Conservation (phyloP, 1,140 invertebrate species). For the Homarus americanus region DNA sequence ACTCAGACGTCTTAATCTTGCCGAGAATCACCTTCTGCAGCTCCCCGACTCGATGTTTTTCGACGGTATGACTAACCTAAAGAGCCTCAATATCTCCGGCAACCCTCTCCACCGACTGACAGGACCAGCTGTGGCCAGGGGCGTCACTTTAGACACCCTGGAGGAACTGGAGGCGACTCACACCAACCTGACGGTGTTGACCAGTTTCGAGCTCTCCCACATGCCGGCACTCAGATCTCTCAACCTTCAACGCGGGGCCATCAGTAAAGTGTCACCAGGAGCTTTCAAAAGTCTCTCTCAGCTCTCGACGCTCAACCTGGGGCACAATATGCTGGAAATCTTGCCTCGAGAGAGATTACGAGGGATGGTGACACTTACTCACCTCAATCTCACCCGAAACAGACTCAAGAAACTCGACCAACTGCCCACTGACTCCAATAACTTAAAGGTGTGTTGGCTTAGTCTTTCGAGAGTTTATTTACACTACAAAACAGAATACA, state of each 20-base stretch:
- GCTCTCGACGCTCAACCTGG: constrained; percentile 84
- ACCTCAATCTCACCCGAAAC: constrained; percentile 71
- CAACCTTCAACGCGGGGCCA: constrained; percentile 90
- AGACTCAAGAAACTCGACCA: constrained; percentile 69
- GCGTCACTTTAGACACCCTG: constrained; percentile 41
- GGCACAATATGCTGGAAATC: constrained; percentile 89
- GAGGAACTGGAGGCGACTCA: constrained; percentile 87
- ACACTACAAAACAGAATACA: too few species aligned
- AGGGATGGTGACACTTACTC: constrained; percentile 78
- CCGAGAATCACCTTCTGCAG: constrained; percentile 88
- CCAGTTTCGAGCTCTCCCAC: constrained; percentile 80
- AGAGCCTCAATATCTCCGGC: constrained; percentile 90
- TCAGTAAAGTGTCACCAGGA: constrained; percentile 87
- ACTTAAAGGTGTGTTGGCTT: constrained; percentile 44
- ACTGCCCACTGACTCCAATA: constrained; percentile 53
- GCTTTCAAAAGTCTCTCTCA: constrained; percentile 81
- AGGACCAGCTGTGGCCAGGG: constrained; percentile 77
- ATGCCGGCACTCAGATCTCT: constrained; percentile 88
- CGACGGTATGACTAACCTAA: constrained; percentile 80
- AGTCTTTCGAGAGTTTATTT: neutral
- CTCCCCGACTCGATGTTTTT: constrained; percentile 66
- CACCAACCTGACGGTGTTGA: constrained; percentile 85
- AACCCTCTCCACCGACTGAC: constrained; percentile 88
- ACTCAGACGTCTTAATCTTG: constrained; percentile 85
- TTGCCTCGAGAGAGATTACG: constrained; percentile 87